Evolutionary conservation across 2,888 invertebrate species (phyloP), one percentile per base, ranked within the genome.

Genomic region (Alviniconcha strummeri): DNA sequence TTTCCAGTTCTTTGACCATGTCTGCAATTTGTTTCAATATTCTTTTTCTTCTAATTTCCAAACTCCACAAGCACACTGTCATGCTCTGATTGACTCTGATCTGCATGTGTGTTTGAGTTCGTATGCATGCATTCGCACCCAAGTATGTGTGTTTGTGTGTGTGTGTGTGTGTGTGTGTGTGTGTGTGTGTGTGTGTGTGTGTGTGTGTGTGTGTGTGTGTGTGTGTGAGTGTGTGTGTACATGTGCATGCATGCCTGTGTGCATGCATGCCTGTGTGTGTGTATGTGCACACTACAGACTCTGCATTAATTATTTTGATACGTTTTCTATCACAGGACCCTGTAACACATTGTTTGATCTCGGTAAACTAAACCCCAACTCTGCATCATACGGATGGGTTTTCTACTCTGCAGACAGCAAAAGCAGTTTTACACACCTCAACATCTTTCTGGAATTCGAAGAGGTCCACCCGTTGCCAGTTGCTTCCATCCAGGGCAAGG

Each of bases 371-470:
- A 36, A 13, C 36, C 36, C 3, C 36, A 36, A 36, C 36, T 36
- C 3, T 36, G 36, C 36, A 36, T 36, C 36, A 36, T 9, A 64
- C 64, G 4, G 64, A 13, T 15, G 15, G 64, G 71, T 80, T 15
- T 69, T 69, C 17, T 54, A 56, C 9, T n/a, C 9, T n/a, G 6
- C 67, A 54, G 19, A 17, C 13, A 64, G 19, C 74, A 76, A 60
- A 64, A 15, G 15, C 64, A 64, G 64, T n/a, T n/a, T 13, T 83
- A 90, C 93, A 93, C 94, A 98, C 99, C 96, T 99, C 98, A 84
- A 99, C 98, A 94, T 99, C 99, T 91, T 96, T 96, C 94, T 99
- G 99, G 94, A 99, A 99, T 94, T 98, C 97, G 95, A 99, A 99
- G 80, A 99, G 95, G 94, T 99, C 98, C 93, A 99, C 99, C 94